Base-by-base conservation (phyloP, 2,797 vertebrate species). In the Poeciliopsis presidionis region DNA sequence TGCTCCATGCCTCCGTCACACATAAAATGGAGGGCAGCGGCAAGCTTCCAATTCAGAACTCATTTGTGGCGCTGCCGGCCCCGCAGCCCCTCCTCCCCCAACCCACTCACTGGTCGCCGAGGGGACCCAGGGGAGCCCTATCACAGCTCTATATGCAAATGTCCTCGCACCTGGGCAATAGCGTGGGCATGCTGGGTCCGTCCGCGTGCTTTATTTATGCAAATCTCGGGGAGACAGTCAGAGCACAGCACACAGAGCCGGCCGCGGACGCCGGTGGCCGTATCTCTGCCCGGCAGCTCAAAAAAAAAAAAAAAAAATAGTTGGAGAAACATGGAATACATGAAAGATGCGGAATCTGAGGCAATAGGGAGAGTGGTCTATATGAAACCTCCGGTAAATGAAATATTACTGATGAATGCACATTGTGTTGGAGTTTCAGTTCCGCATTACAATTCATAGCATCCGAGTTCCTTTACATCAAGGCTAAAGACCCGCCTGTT, bases 111-210 rank as follows among this genome's bases (percentile, higher is more conserved):
- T 96, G 97, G 96, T 97, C 96, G 95, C 97, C 95, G 97, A 97
- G 96, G 96, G 96, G 97, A 97, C 97, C 97, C 98, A 95, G 95
- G 97, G 98, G 98, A 98, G 96, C 97, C 97, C 96, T 95, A 96
- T 97, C 96, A 95, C 97, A 97, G 97, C 97, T 99, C 97, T 99
- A 98, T 98, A 99, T 99, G 98, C 98, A 99, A 99, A 99, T 99
- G 95, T 95, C 93, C 96, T 96, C 96, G 97, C 97, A 99, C 97
- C 98, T 99, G 98, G 97, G 97, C 98, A 98, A 97, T 96, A 86
- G 96, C 96, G 96, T 97, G 95, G 97, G 96, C 97, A 96, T 95
- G 95, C 96, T 96, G 97, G 96, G 96, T 97, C 96, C 94, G 96
- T 97, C 96, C 94, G 96, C 96, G 43, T 95, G 97, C 97, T 97